Conservation (phyloP, 2,113 vertebrate genomes). For the Chlamydotis undulata region DNA sequence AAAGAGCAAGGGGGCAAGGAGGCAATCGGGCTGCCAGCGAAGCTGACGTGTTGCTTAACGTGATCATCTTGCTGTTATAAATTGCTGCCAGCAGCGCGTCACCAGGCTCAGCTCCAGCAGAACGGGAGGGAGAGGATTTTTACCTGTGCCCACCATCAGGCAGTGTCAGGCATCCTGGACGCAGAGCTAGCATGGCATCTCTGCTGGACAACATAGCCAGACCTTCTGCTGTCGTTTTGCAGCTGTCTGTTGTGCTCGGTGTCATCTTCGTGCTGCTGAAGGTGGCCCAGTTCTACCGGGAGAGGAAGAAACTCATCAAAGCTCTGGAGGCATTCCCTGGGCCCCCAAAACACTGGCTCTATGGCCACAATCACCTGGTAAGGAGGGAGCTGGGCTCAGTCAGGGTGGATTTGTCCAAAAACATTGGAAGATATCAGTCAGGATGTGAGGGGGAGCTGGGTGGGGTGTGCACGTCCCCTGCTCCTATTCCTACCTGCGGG, state of each 20-base stretch:
- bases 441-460: neutral
- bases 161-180: rapidly evolving
- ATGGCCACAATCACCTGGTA: conserved; percentile 78
- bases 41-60: neutral
- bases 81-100: neutral
- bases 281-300: conserved; percentile 31
- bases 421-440: neutral
- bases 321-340: conserved; percentile 75
- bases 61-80: neutral
- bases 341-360: conserved; percentile 74
- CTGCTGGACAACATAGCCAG: neutral
- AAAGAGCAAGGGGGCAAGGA: neutral
- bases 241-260: conserved; percentile 46
- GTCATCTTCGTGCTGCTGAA: conserved; percentile 65
- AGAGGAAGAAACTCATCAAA: conserved; percentile 51
- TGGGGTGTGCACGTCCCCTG: rapidly evolving
- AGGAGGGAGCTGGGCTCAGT: neutral
- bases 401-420: neutral
- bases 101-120: neutral
- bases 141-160: neutral
- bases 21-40: rapidly evolving
- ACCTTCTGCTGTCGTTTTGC: neutral
- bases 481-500: neutral
- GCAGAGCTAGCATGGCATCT: neutral
- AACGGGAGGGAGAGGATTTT: neutral